Conservation (phyloP, 2,888 invertebrate genomes). For the Charanyca ferruginea region DNA sequence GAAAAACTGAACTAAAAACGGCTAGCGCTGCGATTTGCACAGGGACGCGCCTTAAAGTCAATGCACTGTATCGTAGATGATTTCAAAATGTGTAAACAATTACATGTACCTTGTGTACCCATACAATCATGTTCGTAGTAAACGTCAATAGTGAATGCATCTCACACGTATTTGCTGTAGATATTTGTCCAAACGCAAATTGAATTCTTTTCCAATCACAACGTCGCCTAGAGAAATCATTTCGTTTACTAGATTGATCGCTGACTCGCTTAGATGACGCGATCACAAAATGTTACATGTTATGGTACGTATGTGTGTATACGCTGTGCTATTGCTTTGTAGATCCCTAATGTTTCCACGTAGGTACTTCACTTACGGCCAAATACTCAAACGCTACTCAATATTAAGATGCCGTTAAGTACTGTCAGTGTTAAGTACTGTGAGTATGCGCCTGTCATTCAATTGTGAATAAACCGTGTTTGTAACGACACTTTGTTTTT, state of each 20-base stretch:
- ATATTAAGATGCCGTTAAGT: no score
- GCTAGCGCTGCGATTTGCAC: no score
- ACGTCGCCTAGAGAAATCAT: constrained; percentile 53
- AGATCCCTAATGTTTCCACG: background rate
- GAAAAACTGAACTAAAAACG: no score
- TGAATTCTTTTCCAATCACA: constrained; percentile 60
- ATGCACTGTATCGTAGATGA: background rate
- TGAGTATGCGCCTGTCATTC: no score
- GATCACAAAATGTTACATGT: constrained; percentile 13
- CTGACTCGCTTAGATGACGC: constrained; percentile 30
- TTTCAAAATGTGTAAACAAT: background rate
- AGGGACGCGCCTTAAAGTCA: no score
- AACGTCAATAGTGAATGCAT: constrained; percentile 33
- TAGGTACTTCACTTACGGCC: no score
- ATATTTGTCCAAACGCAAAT: constrained; percentile 62
- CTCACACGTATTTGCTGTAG: constrained; percentile 37
- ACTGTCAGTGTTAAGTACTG: no score
- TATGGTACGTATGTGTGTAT: no score
- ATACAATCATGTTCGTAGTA: background rate
- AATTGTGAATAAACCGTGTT: no score
- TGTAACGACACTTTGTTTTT: no score
- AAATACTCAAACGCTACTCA: no score
- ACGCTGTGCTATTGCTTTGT: background rate
- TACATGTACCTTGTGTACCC: background rate
- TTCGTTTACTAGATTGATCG: constrained; percentile 54